Conservation (phyloP, 2,888 invertebrate species). For the Merodon equestris region DNA sequence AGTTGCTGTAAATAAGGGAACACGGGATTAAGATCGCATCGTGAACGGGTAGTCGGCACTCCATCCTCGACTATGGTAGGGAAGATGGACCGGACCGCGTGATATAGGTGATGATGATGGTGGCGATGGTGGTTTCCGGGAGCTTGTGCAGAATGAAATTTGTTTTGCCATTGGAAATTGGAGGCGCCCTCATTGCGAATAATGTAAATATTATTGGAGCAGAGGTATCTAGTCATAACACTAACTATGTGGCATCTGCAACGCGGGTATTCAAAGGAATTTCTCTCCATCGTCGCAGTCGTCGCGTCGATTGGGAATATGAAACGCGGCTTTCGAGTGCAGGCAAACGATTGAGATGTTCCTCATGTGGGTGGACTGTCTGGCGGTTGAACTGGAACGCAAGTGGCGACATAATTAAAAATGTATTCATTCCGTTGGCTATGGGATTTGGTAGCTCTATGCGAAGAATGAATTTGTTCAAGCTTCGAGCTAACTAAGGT, state of each 20-base stretch:
- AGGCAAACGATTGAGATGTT: too few species aligned
- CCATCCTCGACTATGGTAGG: background rate
- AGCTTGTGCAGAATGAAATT: slow-evolving; percentile 37
- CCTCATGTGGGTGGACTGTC: too few species aligned
- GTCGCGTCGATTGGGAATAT: too few species aligned
- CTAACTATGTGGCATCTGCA: slow-evolving; percentile 10
- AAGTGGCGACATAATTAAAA: slow-evolving; percentile 5
- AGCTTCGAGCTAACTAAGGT: too few species aligned
- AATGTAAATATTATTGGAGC: slow-evolving; percentile 36
- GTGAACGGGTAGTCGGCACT: background rate
- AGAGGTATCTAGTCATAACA: slow-evolving; percentile 39
- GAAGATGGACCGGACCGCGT: background rate
- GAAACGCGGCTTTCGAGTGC: too few species aligned
- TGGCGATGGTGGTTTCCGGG: slow-evolving; percentile 20
- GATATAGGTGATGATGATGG: background rate
- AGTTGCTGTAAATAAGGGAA: too few species aligned
- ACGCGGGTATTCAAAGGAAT: background rate
- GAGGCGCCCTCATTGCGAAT: slow-evolving; percentile 48
- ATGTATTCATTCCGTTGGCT: background rate
- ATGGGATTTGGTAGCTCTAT: too few species aligned
- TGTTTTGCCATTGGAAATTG: slow-evolving; percentile 43
- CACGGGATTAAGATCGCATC: slow-evolving; percentile 28
- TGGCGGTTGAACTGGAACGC: background rate
- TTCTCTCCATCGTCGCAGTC: too few species aligned
- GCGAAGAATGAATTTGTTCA: too few species aligned